Evolutionary conservation across 2,888 invertebrate genomes (phyloP).

Genomic region (Lasioglossum villosulum): DNA sequence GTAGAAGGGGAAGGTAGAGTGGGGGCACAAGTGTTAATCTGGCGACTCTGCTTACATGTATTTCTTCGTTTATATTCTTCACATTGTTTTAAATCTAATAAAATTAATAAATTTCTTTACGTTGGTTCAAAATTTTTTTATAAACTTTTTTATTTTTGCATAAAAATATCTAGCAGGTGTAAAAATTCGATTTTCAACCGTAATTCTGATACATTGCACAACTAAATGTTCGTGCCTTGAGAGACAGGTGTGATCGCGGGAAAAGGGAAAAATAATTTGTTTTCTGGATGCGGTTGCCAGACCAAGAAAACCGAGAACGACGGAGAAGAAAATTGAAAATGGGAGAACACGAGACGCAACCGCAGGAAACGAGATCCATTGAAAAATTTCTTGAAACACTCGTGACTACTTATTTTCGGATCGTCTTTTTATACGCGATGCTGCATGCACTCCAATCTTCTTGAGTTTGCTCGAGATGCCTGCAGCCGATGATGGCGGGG

Average conservation of each 20-base stretch:
- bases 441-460: neutral
- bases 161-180: neutral
- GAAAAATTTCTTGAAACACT: constrained; percentile 26
- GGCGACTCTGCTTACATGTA: too few relatives aligned
- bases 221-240: neutral
- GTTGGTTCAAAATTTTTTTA: too few relatives aligned
- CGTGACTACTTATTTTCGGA: constrained; percentile 33
- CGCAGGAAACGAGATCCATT: constrained; percentile 50
- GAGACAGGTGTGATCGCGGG: neutral
- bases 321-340: neutral
- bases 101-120: too few relatives aligned
- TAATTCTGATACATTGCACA: neutral
- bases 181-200: neutral
- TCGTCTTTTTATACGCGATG: constrained; percentile 4
- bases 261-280: neutral
- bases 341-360: constrained; percentile 18
- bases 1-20: too few relatives aligned
- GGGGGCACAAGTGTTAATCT: too few relatives aligned
- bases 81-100: too few relatives aligned
- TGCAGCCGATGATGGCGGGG: neutral
- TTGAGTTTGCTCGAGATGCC: neutral
- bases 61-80: too few relatives aligned
- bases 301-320: constrained; percentile 12
- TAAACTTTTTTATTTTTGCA: too few relatives aligned
- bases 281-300: neutral